Evolutionary conservation across 2,888 invertebrate genomes (phyloP), one percentile per base, ranked within the genome.

Genomic region (Lasioglossum villosulum): DNA sequence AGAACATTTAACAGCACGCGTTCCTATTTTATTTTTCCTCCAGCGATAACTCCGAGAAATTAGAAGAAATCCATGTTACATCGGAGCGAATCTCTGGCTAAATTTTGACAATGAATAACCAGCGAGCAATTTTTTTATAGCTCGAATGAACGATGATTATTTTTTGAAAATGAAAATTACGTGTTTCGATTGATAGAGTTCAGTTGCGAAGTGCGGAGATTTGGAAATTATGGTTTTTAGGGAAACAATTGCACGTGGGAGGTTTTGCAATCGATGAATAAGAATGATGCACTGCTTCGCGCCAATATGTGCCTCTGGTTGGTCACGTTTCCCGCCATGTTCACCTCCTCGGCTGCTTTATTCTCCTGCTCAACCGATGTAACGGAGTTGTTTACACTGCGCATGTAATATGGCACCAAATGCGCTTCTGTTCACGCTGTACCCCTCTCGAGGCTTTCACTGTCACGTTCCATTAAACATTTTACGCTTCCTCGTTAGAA

Each of bases 341-440:
- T 52, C 84, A 94, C 93, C 95, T 95, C 94, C 87, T 94, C 76
- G 80, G 52, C 73, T n/a, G 82, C 89, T 89, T 93, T 95, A 92
- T 90, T 93, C 93, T 92, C 95, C 95, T 94, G 93, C 90, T 95
- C 93, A 87, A 83, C 90, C 92, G 94, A 94, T 95, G 95, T 95
- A 95, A 95, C 94, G 93, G 95, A 95, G 95, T 95, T 95, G 95
- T 95, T 95, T 95, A 95, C 95, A 95, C 94, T 95, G 95, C 95
- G 95, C 95, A 95, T 95, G 95, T 95, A 95, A 95, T 92, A 93
- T 94, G 92, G 90, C 91, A 89, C 83, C 84, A 88, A 86, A 90
- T 84, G 86, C 87, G 83, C 71, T 81, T 80, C 79, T 30, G 59
- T 75, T 34, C 79, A 23, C 39, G 42, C 74, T 56, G 2, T 68